Evolutionary conservation across 2,797 vertebrate genomes (phyloP).

Genomic region (Tauraco hartlaubi): DNA sequence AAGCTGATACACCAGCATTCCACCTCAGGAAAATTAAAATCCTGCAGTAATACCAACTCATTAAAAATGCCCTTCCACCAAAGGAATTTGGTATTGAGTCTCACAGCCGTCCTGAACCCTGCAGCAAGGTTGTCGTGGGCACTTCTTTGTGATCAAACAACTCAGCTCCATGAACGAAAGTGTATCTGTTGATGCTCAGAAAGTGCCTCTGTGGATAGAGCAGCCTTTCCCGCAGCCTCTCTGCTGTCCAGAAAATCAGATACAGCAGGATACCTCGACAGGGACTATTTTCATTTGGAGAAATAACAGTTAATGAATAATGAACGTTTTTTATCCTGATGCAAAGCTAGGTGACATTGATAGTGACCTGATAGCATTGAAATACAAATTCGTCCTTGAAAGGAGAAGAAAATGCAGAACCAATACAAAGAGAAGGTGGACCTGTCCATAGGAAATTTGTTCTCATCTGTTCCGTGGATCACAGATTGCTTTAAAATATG

Average conservation of each 20-base stretch:
- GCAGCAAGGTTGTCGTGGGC: neutral
- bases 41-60: neutral
- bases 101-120: neutral
- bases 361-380: neutral
- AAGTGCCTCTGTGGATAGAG: neutral
- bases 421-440: neutral
- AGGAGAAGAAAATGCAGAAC: neutral
- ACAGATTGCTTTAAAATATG: neutral
- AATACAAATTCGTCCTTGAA: neutral
- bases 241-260: neutral
- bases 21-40: slow-evolving; percentile 16
- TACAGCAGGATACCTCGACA: neutral
- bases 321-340: slow-evolving; percentile 5
- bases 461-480: neutral
- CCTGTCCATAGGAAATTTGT: neutral
- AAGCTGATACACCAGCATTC: neutral
- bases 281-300: slow-evolving; percentile 22
- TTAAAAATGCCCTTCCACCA: neutral
- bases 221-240: slow-evolving; percentile 13
- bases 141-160: neutral
- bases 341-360: neutral
- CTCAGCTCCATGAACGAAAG: neutral
- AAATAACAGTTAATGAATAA: slow-evolving; percentile 3
- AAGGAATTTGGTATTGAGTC: neutral
- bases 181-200: neutral